A percentile compares a stretch with the other conserved stretches of the same genome.
Evolutionary conservation across 2,113 vertebrate genomes (phyloP).

Genomic region (Xiphorhynchus elegans): DNA sequence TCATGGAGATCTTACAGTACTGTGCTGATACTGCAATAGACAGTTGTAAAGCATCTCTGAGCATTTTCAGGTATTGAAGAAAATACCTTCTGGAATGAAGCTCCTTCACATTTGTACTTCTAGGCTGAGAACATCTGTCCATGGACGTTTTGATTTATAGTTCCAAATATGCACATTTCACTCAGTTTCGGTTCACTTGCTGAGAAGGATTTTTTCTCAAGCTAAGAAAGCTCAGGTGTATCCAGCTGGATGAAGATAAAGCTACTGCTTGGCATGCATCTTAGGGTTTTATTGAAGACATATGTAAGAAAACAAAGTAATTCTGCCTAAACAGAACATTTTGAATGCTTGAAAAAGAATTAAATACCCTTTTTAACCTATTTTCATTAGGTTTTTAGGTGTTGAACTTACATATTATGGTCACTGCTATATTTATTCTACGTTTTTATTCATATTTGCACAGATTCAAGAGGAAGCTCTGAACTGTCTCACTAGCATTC

Average conservation of each 20-base stretch:
- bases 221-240: constrained; percentile 30
- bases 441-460: neutral
- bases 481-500: constrained; percentile 10
- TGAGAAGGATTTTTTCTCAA: neutral
- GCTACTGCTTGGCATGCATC: constrained; percentile 25
- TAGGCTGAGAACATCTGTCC: neutral
- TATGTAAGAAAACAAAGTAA: neutral
- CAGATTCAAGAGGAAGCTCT: neutral
- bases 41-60: neutral
- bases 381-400: neutral
- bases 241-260: constrained; percentile 29
- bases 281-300: neutral
- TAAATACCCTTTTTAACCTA: neutral
- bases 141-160: neutral
- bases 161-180: neutral
- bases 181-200: neutral
- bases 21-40: neutral
- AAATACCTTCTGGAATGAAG: neutral
- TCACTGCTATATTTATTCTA: neutral
- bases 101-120: neutral
- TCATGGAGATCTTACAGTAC: neutral
- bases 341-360: neutral
- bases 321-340: neutral
- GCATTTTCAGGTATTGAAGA: neutral
- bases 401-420: neutral